Evolutionary conservation across 2,888 invertebrate genomes (phyloP).

Genomic region (Mantis religiosa): DNA sequence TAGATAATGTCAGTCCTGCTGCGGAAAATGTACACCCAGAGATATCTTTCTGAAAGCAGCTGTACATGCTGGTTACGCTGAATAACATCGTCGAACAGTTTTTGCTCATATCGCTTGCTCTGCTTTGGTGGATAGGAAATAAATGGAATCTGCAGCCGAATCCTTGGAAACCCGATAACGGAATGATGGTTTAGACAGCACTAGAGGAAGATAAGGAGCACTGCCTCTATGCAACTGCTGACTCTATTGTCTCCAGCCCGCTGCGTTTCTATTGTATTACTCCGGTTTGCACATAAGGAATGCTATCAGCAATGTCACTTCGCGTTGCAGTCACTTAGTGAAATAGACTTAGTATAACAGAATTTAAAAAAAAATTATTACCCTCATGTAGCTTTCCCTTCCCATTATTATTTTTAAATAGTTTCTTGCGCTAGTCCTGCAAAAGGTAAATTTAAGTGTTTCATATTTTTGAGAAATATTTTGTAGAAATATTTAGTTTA

Average conservation of each 20-base stretch:
- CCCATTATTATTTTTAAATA: too few relatives aligned
- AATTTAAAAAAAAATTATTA: too few relatives aligned
- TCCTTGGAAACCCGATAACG: not conserved
- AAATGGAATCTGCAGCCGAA: not conserved
- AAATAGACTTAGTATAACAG: too few relatives aligned
- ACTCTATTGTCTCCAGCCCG: not conserved
- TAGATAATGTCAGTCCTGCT: not conserved
- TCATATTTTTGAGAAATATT: too few relatives aligned
- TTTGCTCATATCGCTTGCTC: not conserved
- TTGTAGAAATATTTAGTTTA: too few relatives aligned
- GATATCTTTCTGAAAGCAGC: not conserved
- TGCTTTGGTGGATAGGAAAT: not conserved
- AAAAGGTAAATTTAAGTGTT: too few relatives aligned
- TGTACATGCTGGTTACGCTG: not conserved
- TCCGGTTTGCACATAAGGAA: too few relatives aligned
- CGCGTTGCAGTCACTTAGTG: too few relatives aligned
- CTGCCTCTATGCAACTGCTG: not conserved
- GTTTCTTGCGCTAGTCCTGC: too few relatives aligned
- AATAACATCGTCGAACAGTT: too few relatives aligned
- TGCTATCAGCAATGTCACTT: too few relatives aligned
- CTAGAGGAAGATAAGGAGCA: not conserved
- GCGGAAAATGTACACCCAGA: not conserved
- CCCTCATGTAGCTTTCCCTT: too few relatives aligned
- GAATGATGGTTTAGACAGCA: not conserved
- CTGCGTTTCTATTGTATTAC: not conserved